Conservation (phyloP, 2,113 vertebrate species). For the Atlantisia rogersi region DNA sequence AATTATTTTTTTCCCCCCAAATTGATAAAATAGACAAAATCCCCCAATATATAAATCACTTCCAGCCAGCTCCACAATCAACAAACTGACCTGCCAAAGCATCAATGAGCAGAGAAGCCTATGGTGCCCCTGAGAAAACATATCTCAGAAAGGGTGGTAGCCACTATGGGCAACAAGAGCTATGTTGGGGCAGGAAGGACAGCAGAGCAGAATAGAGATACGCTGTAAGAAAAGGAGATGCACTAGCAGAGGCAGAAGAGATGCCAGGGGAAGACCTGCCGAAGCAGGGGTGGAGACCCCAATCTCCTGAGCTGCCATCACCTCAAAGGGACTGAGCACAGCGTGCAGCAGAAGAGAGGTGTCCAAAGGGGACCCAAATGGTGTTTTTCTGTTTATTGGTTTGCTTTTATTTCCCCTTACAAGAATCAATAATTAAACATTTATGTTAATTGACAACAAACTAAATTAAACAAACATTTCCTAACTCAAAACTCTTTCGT, state of each 20-base stretch:
- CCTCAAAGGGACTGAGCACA: not conserved
- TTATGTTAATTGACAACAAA: not conserved
- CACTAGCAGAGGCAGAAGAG: not conserved
- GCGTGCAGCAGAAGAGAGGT: rapidly evolving
- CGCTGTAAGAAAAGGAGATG: not conserved
- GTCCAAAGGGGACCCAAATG: rapidly evolving
- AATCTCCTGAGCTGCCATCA: not conserved
- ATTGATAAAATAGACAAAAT: no score
- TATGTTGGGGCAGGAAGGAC: not conserved
- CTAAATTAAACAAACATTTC: not conserved
- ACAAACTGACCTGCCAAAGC: not conserved
- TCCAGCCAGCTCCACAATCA: not conserved
- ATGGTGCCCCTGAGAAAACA: not conserved
- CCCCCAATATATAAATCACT: not conserved
- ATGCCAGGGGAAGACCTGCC: not conserved
- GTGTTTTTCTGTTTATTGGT: not conserved
- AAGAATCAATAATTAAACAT: not conserved
- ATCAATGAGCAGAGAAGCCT: not conserved
- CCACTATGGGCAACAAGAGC: not conserved
- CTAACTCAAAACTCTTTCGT: not conserved
- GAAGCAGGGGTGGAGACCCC: not conserved
- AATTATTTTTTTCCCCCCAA: not conserved
- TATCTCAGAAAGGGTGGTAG: not conserved
- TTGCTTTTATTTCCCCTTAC: not conserved
- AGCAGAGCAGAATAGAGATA: not conserved